Evolutionary conservation across 2,888 invertebrate species (phyloP).

Genomic region (Pachymerium ferrugineum): DNA sequence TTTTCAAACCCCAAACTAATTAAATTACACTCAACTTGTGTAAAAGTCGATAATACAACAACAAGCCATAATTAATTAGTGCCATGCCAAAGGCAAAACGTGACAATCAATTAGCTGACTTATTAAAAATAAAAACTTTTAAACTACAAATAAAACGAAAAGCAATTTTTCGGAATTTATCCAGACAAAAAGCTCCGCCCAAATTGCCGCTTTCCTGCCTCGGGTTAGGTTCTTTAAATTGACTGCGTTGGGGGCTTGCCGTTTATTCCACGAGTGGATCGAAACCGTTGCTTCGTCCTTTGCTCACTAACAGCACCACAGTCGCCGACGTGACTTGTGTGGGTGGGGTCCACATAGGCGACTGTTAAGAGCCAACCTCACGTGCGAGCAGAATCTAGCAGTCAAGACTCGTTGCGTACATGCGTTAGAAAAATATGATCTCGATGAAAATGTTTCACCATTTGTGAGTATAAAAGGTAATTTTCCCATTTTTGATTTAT

Average conservation of each 20-base stretch:
- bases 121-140: no score
- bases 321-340: conserved; percentile 5
- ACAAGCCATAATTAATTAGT: background rate
- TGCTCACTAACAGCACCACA: background rate
- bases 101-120: no score
- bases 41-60: background rate
- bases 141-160: conserved; percentile 8
- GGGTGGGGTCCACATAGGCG: background rate
- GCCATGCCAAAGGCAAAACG: background rate
- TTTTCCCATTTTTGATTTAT: no score
- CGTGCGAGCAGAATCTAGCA: background rate
- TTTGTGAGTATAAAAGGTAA: background rate
- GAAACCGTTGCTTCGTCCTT: background rate
- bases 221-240: background rate
- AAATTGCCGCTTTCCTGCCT: background rate
- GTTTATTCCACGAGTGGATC: background rate
- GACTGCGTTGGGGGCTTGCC: background rate
- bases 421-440: background rate
- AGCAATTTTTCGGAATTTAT: background rate
- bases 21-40: background rate
- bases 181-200: conserved; percentile 6
- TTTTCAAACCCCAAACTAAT: background rate
- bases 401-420: background rate
- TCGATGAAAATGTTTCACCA: background rate
- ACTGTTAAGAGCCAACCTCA: conserved; percentile 5